These are phyloP conservation scores for Anoura caudifer DNA, from an alignment of 2,113 vertebrate genomes.

Conservation along the genomic window DNA sequence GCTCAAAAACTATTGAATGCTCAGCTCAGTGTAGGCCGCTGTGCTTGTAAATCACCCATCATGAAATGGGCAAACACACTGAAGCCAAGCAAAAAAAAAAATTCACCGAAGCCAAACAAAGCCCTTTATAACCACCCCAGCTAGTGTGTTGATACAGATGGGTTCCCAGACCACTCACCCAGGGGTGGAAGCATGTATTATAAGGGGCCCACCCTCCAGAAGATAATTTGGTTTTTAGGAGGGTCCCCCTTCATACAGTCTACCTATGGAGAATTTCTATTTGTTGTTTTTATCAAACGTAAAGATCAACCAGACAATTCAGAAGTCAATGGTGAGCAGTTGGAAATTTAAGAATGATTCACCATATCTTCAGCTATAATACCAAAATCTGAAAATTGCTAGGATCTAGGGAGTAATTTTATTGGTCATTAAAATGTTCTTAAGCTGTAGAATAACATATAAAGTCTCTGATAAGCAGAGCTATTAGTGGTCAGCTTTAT, in stretches of 20 bases:
- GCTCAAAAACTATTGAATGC: too few species aligned
- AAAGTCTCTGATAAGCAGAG: not conserved
- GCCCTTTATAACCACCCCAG: too few species aligned
- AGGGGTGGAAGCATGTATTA: too few species aligned
- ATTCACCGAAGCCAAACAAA: too few species aligned
- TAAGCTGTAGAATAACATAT: conserved; percentile 36
- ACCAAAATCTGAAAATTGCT: conserved; percentile 55
- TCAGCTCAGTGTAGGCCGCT: too few species aligned
- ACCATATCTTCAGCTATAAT: conserved; percentile 30
- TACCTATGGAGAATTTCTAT: not conserved
- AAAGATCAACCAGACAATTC: conserved; percentile 29
- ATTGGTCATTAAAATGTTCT: conserved; percentile 51
- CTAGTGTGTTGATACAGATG: too few species aligned
- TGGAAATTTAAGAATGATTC: conserved; percentile 57
- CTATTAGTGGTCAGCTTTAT: conserved; percentile 38
- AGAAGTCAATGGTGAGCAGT: conserved; percentile 2
- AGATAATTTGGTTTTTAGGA: too few species aligned
- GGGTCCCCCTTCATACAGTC: not conserved
- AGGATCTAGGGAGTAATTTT: conserved; percentile 27
- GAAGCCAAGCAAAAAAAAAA: too few species aligned
- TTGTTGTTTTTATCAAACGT: not conserved
- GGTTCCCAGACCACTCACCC: too few species aligned
- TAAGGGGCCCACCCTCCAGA: too few species aligned
- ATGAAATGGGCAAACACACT: too few species aligned
- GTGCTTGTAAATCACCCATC: too few species aligned